Conservation (phyloP, 1,140 invertebrate species). For the Trypoxylus dichotomus region DNA sequence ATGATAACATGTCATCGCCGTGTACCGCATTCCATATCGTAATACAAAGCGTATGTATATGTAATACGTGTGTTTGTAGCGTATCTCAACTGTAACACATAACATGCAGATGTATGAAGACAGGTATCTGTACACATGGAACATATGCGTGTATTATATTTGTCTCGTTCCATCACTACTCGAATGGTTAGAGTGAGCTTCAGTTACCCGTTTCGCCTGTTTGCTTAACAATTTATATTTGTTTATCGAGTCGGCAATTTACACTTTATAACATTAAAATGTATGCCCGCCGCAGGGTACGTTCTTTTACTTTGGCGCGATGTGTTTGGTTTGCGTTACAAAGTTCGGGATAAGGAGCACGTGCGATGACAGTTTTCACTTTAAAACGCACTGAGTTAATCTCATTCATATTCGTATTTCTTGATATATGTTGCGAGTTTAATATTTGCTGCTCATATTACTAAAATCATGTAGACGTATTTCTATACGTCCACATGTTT, state of each 20-base stretch:
- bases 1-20: too few relatives aligned
- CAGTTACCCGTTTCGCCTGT: neutral
- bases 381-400: neutral
- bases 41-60: too few relatives aligned
- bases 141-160: neutral
- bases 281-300: neutral
- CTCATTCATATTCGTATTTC: neutral
- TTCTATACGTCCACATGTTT: too few relatives aligned
- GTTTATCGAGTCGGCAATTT: neutral
- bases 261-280: neutral
- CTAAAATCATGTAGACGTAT: too few relatives aligned
- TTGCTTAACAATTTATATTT: neutral
- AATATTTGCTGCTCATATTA: too few relatives aligned
- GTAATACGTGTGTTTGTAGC: too few relatives aligned
- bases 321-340: neutral
- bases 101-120: too few relatives aligned
- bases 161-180: neutral
- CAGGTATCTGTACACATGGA: too few relatives aligned
- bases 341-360: neutral
- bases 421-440: too few relatives aligned
- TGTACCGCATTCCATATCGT: too few relatives aligned
- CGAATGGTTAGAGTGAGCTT: neutral
- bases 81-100: too few relatives aligned
- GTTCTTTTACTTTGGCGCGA: neutral
- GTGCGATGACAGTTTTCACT: neutral